phyloP scores from a whole-genome alignment of 2,888 invertebrate species.

The Lepetodrilus schrolli region DNA sequence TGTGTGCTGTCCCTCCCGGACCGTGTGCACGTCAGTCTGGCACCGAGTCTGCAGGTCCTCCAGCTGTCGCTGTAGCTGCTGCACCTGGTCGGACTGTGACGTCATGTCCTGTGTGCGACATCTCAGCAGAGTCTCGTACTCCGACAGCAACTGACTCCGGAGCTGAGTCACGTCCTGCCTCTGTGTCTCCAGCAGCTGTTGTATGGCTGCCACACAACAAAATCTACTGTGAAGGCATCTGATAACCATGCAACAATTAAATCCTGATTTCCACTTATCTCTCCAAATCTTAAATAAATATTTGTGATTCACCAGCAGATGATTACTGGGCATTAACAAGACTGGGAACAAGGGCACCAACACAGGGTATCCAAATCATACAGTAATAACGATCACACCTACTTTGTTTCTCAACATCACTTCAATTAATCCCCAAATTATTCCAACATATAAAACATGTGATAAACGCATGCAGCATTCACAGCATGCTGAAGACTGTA shows the following conservation, averaged over 20 bases:
- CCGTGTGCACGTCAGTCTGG: conserved; percentile 50
- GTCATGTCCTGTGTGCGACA: conserved; percentile 53
- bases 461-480: neutral
- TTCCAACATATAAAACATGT: no score
- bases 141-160: conserved; percentile 56
- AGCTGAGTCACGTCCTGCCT: conserved; percentile 57
- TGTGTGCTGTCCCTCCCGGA: conserved; percentile 46
- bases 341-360: no score
- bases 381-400: no score
- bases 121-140: conserved; percentile 60
- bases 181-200: conserved; percentile 55
- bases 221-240: no score
- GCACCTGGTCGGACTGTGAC: conserved; percentile 55
- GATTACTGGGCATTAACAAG: no score
- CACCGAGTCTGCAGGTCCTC: conserved; percentile 55
- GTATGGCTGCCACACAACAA: conserved; percentile 57
- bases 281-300: no score
- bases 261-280: no score
- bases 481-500: neutral
- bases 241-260: no score
- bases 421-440: no score
- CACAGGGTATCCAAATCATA: no score
- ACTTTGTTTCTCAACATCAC: no score
- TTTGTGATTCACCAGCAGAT: no score
- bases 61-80: conserved; percentile 56